Evolutionary conservation across 2,797 vertebrate species (phyloP), one percentile per base, ranked within the genome.

Genomic region (Prunella strophiata): DNA sequence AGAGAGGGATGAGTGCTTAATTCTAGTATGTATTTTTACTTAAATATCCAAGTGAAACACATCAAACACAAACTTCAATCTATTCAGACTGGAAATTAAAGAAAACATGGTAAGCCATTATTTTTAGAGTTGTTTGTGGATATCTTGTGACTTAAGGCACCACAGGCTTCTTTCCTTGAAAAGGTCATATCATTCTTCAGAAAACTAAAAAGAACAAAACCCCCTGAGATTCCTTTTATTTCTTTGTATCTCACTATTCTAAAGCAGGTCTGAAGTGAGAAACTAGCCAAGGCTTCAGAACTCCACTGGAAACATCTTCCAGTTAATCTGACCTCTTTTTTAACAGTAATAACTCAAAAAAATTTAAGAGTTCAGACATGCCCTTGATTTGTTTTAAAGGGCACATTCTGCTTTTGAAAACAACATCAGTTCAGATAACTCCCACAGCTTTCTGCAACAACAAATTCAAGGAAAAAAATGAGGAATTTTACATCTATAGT

Each of bases 331-430:
- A 97, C 92, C 94, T 97, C 91, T 89, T 91, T 91, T 88, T 90
- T 76, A 88, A 67, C 62, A 92, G 73, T 83, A 95, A 90, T 89
- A 94, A 93, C 82, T 92, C 29, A 78, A 79, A 85, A 92, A 89
- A 89, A 36, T 13, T 61, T 63, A 59, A 75, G 79, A 88, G 72
- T 91, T 96, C 85, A 96, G 87, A 91, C 66, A 36, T 91, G 82
- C 70, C 91, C 91, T 96, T 95, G 94, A 90, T 95, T 95, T 96
- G 70, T 79, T 96, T 93, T 78, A 97, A 96, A 96, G 92, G 95
- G 94, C 89, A 95, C 26, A 21, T 89, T 91, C 58, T 63, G 76
- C 89, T 96, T 93, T 93, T 96, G 96, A 96, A 93, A 95, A 93
- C 93, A 96, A 71, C 91, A 96, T 94, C 94, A 91, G 50, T 65